Evolutionary conservation across 2,113 vertebrate species (phyloP).

Genomic region (Dinomys branickii): DNA sequence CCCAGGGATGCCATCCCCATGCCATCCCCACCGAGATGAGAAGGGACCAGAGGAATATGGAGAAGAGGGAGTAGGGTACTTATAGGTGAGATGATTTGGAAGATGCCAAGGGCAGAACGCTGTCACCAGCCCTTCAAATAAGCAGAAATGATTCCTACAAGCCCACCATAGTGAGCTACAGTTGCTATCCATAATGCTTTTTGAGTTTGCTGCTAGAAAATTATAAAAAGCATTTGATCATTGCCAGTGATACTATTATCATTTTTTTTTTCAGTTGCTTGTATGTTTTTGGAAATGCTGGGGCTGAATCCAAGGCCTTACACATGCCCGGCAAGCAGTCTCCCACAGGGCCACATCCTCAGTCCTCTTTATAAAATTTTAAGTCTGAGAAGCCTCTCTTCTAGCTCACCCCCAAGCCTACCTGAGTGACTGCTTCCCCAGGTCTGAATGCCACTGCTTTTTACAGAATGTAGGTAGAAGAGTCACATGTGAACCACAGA

Average conservation of each 20-base stretch:
- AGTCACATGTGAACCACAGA: neutral
- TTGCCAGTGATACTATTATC: neutral
- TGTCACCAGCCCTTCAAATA: neutral
- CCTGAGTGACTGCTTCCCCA: neutral
- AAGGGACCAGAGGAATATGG: fast-evolving
- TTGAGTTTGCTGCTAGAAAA: neutral
- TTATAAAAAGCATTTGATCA: neutral
- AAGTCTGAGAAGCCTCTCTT: neutral
- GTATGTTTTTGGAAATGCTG: neutral
- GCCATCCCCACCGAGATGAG: neutral
- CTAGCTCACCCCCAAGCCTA: neutral
- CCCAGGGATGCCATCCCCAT: fast-evolving
- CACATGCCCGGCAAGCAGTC: neutral
- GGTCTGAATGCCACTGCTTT: neutral
- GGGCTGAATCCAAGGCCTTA: neutral
- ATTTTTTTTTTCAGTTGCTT: neutral
- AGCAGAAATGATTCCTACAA: neutral
- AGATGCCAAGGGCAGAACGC: neutral
- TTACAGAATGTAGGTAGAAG: neutral
- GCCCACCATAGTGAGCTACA: neutral
- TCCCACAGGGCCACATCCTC: neutral
- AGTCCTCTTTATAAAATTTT: neutral
- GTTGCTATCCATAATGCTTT: neutral
- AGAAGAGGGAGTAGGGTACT: neutral
- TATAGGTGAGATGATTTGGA: fast-evolving